Evolutionary conservation across 2,797 vertebrate species (phyloP).

Genomic region (Spheniscus humboldti): DNA sequence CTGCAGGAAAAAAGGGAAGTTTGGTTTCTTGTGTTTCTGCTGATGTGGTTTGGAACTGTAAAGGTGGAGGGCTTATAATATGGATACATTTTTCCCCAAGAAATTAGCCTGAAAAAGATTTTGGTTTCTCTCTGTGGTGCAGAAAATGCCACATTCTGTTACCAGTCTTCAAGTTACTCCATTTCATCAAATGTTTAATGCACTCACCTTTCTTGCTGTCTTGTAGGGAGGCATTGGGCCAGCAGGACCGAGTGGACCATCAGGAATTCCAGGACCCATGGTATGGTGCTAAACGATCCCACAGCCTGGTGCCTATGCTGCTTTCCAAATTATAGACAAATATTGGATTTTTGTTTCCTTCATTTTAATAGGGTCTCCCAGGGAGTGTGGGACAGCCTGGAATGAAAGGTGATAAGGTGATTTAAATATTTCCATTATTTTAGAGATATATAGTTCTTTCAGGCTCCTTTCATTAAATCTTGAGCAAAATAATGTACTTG

Average conservation of each 20-base stretch:
- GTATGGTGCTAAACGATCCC: conserved; percentile 68
- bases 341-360: conserved; percentile 15
- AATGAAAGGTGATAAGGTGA: conserved; percentile 99
- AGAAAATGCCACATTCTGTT: not conserved
- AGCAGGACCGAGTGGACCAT: conserved; percentile 79
- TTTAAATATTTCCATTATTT: conserved; percentile 96
- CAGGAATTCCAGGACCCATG: conserved; percentile 87
- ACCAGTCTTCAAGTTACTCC: not conserved
- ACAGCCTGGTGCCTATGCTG: not conserved
- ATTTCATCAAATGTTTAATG: not conserved
- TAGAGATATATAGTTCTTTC: conserved; percentile 63
- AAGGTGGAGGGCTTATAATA: not conserved
- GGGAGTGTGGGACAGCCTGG: conserved; percentile 90
- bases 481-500: not conserved
- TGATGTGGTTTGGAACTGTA: not conserved
- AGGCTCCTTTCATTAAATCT: not conserved
- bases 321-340: not conserved
- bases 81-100: fast-evolving
- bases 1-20: not conserved
- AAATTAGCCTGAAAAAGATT: not conserved
- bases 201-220: conserved; percentile 1
- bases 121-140: not conserved
- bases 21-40: not conserved
- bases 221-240: conserved; percentile 84
- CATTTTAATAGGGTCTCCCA: conserved; percentile 82